phyloP scores from a whole-genome alignment of 2,888 invertebrate genomes.

The Polyommatus iphigenia region DNA sequence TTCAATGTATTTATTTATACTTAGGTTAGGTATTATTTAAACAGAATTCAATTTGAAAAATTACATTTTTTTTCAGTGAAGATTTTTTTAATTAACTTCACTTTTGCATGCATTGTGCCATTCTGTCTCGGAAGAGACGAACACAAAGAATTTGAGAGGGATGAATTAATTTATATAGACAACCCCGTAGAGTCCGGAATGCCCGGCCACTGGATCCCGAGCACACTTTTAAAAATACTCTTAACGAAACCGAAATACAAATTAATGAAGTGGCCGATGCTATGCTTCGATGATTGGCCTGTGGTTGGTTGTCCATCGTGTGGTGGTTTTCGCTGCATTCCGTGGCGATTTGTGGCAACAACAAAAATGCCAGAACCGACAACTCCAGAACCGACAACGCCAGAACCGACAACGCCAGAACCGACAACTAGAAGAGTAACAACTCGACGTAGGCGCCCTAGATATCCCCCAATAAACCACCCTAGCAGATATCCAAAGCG shows the following conservation, averaged over 20 bases:
- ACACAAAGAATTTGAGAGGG: conserved; percentile 34
- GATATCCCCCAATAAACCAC: not conserved
- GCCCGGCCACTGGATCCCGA: conserved; percentile 60
- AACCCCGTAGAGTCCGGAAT: conserved; percentile 57
- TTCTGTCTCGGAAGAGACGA: conserved; percentile 33
- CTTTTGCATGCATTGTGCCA: not conserved
- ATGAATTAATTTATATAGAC: conserved; percentile 53
- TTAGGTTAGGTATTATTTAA: no score
- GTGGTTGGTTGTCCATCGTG: no score
- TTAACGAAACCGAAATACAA: conserved; percentile 34
- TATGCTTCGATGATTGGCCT: not conserved
- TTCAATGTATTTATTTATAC: no score
- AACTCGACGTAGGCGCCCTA: not conserved
- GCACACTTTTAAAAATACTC: conserved; percentile 51
- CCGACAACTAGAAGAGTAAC: conserved; percentile 8
- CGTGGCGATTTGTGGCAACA: no score
- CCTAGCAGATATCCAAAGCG: not conserved
- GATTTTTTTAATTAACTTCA: not conserved
- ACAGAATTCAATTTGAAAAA: no score
- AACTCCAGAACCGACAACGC: no score
- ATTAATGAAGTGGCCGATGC: not conserved
- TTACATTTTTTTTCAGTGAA: not conserved
- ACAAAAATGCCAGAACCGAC: no score
- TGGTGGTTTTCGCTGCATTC: no score
- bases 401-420: conserved; percentile 8